Percentiles rank a stretch among this genome's conserved stretches.
These are phyloP conservation scores for Anabacerthia variegaticeps DNA, from an alignment of 2,797 vertebrate genomes.

Conservation along the genomic window DNA sequence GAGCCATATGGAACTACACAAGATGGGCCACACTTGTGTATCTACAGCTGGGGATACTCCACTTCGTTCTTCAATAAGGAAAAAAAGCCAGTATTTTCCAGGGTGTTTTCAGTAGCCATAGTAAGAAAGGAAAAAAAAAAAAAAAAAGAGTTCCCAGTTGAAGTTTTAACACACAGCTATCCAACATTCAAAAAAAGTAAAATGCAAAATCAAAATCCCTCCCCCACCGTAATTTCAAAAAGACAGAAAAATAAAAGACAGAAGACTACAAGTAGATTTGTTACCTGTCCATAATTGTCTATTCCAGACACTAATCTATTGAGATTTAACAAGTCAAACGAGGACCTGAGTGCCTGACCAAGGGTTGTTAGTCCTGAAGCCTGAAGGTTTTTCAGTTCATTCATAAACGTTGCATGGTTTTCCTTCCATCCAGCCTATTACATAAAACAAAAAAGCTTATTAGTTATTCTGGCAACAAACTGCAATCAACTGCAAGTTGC, in stretches of 20 bases:
- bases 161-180: background rate
- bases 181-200: background rate
- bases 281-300: conserved; percentile 99
- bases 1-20: background rate
- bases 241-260: background rate
- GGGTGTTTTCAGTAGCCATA: background rate
- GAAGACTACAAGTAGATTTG: background rate
- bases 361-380: conserved; percentile 93
- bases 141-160: background rate
- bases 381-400: conserved; percentile 97
- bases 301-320: conserved; percentile 98
- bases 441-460: background rate
- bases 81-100: background rate
- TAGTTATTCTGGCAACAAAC: background rate
- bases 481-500: background rate
- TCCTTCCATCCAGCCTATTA: conserved; percentile 97
- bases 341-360: conserved; percentile 93
- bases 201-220: background rate
- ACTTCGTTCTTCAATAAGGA: background rate
- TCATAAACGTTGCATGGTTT: conserved; percentile 98
- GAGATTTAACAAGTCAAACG: conserved; percentile 98
- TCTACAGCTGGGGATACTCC: background rate
- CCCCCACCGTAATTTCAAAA: background rate
- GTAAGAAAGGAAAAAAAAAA: background rate
- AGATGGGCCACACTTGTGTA: background rate